These are phyloP conservation scores for Campoletis raptor DNA, from an alignment of 2,888 invertebrate species.

Conservation along the genomic window DNA sequence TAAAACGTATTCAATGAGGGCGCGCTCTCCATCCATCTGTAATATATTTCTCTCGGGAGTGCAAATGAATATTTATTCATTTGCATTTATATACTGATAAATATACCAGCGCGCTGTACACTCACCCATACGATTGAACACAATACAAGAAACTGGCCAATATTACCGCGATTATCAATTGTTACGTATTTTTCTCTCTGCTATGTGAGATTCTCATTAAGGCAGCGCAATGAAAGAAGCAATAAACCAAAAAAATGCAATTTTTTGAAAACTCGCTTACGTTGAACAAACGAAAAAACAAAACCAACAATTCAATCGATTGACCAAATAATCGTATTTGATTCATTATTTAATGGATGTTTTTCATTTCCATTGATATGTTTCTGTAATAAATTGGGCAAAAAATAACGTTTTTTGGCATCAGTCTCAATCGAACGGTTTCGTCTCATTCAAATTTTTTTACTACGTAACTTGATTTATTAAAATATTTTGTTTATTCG, in stretches of 20 bases:
- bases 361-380: no score
- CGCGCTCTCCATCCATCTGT: conserved; percentile 7
- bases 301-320: not conserved
- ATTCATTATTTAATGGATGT: no score
- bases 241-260: not conserved
- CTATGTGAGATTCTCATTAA: not conserved
- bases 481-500: not conserved
- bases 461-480: not conserved
- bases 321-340: no score
- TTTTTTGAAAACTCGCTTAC: not conserved
- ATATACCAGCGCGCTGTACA: not conserved
- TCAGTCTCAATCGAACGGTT: not conserved
- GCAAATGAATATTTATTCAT: conserved; percentile 40
- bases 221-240: not conserved
- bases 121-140: not conserved
- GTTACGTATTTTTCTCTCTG: not conserved
- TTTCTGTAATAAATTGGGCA: not conserved
- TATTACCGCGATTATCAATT: not conserved
- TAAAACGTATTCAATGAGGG: conserved; percentile 10
- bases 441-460: not conserved
- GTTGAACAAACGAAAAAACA: not conserved
- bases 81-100: conserved; percentile 18
- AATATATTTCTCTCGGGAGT: conserved; percentile 22
- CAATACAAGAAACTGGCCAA: not conserved
- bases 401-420: not conserved